phyloP scores from a whole-genome alignment of 2,888 invertebrate genomes.

The Caenorhabditis doughertyi region DNA sequence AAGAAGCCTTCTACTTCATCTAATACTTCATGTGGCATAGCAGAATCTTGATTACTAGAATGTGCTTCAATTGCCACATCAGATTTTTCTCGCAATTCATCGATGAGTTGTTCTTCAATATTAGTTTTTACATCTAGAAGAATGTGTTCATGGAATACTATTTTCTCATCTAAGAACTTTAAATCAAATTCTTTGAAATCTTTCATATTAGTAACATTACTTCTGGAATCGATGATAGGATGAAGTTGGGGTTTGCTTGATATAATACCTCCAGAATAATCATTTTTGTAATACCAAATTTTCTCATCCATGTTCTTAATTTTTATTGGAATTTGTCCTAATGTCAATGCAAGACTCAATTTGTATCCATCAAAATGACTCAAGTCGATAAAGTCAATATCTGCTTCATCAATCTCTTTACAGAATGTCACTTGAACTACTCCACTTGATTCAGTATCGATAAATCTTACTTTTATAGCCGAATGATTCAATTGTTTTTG shows the following conservation, averaged over 20 bases:
- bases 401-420: slow-evolving; percentile 38
- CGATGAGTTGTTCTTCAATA: slow-evolving; percentile 64
- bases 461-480: slow-evolving; percentile 1
- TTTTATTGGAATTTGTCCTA: slow-evolving; percentile 63
- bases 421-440: slow-evolving; percentile 26
- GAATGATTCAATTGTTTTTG: slow-evolving; percentile 14
- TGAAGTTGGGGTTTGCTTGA: slow-evolving; percentile 22
- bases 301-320: slow-evolving; percentile 56
- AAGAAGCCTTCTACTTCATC: slow-evolving; percentile 43
- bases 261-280: slow-evolving; percentile 7
- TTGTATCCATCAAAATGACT: slow-evolving; percentile 67
- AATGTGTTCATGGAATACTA: slow-evolving; percentile 65
- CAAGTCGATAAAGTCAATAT: slow-evolving; percentile 64
- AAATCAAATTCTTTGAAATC: slow-evolving; percentile 58
- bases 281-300: slow-evolving; percentile 46
- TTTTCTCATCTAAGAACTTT: slow-evolving; percentile 62
- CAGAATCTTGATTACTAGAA: slow-evolving; percentile 66
- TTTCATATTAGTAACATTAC: slow-evolving; percentile 43
- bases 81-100: slow-evolving; percentile 68
- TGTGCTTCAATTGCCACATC: slow-evolving; percentile 60
- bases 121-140: slow-evolving; percentile 56
- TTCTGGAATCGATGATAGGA: slow-evolving; percentile 7
- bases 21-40: slow-evolving; percentile 71
- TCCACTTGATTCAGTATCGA: neutral
- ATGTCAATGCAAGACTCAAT: slow-evolving; percentile 32